Conservation (phyloP, 2,888 invertebrate genomes). For the Diarsia rubi region DNA sequence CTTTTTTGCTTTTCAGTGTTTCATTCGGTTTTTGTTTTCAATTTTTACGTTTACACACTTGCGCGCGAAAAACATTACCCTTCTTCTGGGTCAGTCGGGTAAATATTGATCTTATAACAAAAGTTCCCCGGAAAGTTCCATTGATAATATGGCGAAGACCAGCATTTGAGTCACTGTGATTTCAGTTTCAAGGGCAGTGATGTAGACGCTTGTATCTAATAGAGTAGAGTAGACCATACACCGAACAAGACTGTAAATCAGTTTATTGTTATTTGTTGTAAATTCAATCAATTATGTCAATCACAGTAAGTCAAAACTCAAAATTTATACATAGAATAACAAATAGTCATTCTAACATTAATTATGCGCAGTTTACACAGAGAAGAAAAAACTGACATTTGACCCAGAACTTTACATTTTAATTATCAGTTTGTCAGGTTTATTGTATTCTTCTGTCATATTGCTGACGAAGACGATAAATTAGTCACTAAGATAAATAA, state of each 20-base stretch:
- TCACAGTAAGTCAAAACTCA: background rate
- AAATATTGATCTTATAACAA: background rate
- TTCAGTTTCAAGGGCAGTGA: background rate
- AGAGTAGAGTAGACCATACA: background rate
- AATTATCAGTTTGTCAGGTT: background rate
- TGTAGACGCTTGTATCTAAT: background rate
- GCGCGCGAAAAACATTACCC: no score
- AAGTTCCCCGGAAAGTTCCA: background rate
- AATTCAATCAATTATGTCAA: conserved; percentile 1
- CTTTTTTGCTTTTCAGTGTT: no score
- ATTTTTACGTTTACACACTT: no score
- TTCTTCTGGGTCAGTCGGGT: no score
- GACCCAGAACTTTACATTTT: conserved; percentile 4
- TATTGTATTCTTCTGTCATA: background rate
- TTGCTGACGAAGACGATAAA: background rate
- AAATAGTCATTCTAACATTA: conserved; percentile 3
- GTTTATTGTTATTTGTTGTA: background rate
- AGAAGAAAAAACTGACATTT: conserved; percentile 25
- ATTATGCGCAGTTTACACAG: background rate
- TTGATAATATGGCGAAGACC: background rate
- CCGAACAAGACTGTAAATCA: background rate
- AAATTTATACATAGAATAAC: background rate
- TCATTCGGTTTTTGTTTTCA: no score
- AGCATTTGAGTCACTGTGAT: background rate
- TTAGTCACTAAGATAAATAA: background rate